Evolutionary conservation across 2,113 vertebrate species (phyloP).

Genomic region (Pagrus major): DNA sequence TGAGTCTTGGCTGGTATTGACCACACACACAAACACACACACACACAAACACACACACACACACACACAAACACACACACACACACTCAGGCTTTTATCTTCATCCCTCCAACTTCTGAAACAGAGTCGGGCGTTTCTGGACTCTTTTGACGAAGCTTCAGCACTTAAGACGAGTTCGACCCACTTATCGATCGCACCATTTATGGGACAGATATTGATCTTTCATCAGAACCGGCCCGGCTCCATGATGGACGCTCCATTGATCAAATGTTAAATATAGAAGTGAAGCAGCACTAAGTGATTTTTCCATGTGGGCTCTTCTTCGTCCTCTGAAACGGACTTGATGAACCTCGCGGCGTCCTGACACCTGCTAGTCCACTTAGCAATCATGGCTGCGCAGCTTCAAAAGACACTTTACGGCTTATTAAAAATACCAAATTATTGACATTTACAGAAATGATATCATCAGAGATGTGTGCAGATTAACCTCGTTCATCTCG

Average conservation of each 20-base stretch:
- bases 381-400: too few relatives aligned
- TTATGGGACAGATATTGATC: slow-evolving; percentile 35
- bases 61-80: too few relatives aligned
- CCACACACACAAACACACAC: too few relatives aligned
- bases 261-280: slow-evolving; percentile 5
- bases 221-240: not conserved
- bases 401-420: too few relatives aligned
- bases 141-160: slow-evolving; percentile 1
- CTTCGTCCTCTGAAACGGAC: not conserved
- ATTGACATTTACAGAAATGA: too few relatives aligned
- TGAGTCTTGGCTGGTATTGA: not conserved
- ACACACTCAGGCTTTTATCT: not conserved
- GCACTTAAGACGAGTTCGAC: not conserved
- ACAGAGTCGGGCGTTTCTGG: not conserved
- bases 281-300: not conserved
- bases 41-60: too few relatives aligned
- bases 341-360: not conserved
- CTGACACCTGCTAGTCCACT: not conserved
- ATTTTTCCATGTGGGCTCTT: not conserved
- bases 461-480: too few relatives aligned
- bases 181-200: not conserved
- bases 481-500: too few relatives aligned
- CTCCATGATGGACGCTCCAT: not conserved
- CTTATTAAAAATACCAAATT: too few relatives aligned
- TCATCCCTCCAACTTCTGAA: too few relatives aligned